Conservation (phyloP, 2,888 invertebrate genomes). For the Encarsia formosa region DNA sequence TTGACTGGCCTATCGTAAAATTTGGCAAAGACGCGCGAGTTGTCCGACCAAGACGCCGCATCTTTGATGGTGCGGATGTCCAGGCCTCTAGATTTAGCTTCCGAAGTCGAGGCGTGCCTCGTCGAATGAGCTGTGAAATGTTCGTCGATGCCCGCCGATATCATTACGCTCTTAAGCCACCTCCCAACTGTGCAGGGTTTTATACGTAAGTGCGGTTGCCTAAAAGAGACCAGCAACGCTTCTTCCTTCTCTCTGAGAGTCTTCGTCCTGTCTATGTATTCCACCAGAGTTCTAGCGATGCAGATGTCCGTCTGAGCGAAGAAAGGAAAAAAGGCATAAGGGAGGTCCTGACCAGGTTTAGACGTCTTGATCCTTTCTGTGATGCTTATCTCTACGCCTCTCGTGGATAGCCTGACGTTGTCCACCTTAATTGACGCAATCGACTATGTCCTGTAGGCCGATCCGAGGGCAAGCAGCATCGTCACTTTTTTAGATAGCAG, state of each 20-base stretch:
- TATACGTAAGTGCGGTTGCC: neutral
- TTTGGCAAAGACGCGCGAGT: too few relatives aligned
- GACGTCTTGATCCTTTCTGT: neutral
- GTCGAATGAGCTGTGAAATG: neutral
- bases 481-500: neutral
- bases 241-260: neutral
- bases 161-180: neutral
- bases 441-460: too few relatives aligned
- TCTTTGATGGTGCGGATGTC: neutral
- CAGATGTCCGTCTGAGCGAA: neutral
- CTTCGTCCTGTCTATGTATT: neutral
- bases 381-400: neutral
- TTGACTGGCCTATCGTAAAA: too few relatives aligned
- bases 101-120: neutral
- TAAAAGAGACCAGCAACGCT: neutral
- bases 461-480: neutral
- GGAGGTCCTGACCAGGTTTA: neutral
- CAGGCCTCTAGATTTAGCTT: neutral
- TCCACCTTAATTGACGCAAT: too few relatives aligned
- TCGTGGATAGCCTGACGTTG: too few relatives aligned
- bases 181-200: neutral
- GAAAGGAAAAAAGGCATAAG: neutral
- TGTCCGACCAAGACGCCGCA: neutral
- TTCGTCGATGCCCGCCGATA: neutral
- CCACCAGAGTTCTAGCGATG: neutral